These are phyloP conservation scores for Petrocephalus schoutedeni DNA, from an alignment of 2,797 vertebrate species.

Conservation along the genomic window DNA sequence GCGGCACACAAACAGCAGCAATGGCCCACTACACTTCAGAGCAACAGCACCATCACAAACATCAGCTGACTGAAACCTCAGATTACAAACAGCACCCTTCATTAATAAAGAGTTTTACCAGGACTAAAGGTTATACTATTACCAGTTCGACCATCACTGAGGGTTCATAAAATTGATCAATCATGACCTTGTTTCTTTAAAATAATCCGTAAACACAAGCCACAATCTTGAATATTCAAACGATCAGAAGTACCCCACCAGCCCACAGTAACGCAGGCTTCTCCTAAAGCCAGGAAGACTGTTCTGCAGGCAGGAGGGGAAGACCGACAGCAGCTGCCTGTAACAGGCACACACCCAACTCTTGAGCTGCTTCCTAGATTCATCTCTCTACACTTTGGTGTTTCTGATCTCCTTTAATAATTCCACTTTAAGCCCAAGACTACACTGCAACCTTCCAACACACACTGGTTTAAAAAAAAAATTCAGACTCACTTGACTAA, in stretches of 20 bases:
- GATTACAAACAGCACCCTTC: neutral
- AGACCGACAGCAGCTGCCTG: neutral
- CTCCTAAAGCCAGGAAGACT: neutral
- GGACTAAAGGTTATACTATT: neutral
- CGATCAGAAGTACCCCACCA: neutral
- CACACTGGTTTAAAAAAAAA: neutral
- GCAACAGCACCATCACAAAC: neutral
- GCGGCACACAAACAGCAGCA: neutral
- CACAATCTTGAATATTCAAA: neutral
- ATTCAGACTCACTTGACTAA: neutral
- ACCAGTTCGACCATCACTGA: neutral
- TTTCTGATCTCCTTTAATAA: neutral
- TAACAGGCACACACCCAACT: conserved; percentile 20
- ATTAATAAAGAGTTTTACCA: neutral
- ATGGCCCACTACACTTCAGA: neutral
- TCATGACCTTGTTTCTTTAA: neutral
- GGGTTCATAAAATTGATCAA: neutral
- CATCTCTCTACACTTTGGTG: neutral
- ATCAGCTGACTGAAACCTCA: neutral
- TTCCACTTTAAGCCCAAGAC: neutral
- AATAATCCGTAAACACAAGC: neutral
- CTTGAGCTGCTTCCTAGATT: conserved; percentile 10
- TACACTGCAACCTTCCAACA: neutral
- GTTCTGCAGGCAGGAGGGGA: neutral
- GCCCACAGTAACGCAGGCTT: neutral